These are phyloP conservation scores for Acrocera orbiculus DNA, from an alignment of 2,888 invertebrate genomes.

Conservation along the genomic window DNA sequence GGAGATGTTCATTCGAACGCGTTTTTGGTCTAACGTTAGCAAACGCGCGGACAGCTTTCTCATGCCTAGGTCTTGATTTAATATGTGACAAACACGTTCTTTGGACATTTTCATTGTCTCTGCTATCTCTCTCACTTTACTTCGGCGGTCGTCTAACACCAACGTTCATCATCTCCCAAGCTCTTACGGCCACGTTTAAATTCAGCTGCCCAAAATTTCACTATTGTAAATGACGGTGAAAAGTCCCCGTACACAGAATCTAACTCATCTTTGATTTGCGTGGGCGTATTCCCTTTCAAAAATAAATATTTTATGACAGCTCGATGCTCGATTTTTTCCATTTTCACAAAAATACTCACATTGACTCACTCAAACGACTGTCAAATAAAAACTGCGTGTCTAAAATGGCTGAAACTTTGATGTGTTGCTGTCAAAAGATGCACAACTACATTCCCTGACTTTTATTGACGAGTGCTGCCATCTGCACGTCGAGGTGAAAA, in stretches of 20 bases:
- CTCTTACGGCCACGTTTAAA: too few relatives aligned
- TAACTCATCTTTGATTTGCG: slow-evolving; percentile 1
- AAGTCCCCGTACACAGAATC: slow-evolving; percentile 2
- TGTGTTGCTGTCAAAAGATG: slow-evolving; percentile 5
- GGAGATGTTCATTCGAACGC: too few relatives aligned
- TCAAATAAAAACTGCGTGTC: slow-evolving; percentile 9
- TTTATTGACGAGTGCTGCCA: slow-evolving; percentile 6
- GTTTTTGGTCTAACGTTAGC: too few relatives aligned
- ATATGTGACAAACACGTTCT: too few relatives aligned
- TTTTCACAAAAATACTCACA: slow-evolving; percentile 8
- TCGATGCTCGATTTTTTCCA: slow-evolving; percentile 6
- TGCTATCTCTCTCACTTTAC: too few relatives aligned
- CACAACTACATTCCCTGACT: slow-evolving; percentile 6
- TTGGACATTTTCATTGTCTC: too few relatives aligned
- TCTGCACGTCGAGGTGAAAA: too few relatives aligned
- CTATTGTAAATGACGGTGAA: not conserved
- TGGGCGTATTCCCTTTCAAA: slow-evolving; percentile 2
- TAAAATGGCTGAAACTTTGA: slow-evolving; percentile 11
- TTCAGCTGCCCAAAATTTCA: not conserved
- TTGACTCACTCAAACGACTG: slow-evolving; percentile 8
- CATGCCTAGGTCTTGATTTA: too few relatives aligned
- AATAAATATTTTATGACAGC: too few relatives aligned
- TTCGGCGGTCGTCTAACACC: too few relatives aligned
- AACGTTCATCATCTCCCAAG: too few relatives aligned
- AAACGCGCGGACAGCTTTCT: too few relatives aligned